Evolutionary conservation across 2,113 vertebrate genomes (phyloP), one percentile per base, ranked within the genome.

Genomic region (Oncorhynchus keta): DNA sequence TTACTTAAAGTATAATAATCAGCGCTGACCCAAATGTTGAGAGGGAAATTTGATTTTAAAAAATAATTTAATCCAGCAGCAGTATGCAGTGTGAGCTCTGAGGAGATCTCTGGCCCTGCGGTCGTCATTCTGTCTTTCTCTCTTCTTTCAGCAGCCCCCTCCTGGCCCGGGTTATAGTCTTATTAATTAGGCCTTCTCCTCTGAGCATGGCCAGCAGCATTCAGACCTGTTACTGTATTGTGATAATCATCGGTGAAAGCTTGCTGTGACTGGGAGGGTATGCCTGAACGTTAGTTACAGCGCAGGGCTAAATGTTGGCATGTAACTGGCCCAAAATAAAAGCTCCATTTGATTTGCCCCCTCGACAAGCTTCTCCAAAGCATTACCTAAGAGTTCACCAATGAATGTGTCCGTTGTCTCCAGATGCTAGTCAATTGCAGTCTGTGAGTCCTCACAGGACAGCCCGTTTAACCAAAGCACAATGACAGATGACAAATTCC

Each of bases 351-450:
- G 87, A 88, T 86, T 73, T 71, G 73, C 20, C 64, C 59, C 59
- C 82, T 81, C 66, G 1, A 68, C 73, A 75, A 82, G 48, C 72
- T 39, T 57, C 76, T 83, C 83, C 57, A 64, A 76, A 84, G 83
- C 77, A 78, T 81, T 80, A 78, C 73, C 75, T 79, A 67, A 83
- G 78, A 74, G 76, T 55, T 77, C 73, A 72, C 39, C 62, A 72
- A 68, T 88, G 83, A 88, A 88, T 86, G 81, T 70, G 49, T 16
- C 75, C 84, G 83, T 88, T 88, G 87, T 88, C 79, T 76, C 61
- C 76, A 83, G 48, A 86, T 76, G 78, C 69, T 76, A 70, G 76
- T 79, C 77, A 81, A 83, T 86, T 76, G 75, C 39, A 72, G 72
- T 61, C 74, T 77, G 67, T 69, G 75, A 71, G 78, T 65, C 73